Base-by-base conservation (phyloP, 2,888 invertebrate species). In the Cremastinae sp. region DNA sequence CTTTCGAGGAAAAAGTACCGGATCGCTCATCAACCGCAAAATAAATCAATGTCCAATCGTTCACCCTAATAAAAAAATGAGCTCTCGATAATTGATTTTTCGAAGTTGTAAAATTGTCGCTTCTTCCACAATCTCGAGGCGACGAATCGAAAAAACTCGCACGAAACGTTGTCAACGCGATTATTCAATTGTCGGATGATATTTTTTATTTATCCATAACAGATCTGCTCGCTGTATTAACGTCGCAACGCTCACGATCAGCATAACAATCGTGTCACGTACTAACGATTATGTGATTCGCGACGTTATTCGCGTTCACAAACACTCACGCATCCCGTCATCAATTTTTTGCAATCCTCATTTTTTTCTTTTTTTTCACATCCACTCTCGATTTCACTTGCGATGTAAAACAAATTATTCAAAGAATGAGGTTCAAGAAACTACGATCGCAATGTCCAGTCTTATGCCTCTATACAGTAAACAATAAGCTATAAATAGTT, bases 201-300 rank as follows among this genome's bases (percentile, higher is more conserved):
- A 59, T 47, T 58, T 64, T 64, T 53, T 43, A 64, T 74, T 69
- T 64, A 51, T 59, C 51, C 69, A 69, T 58, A 69, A 69, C 37
- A 20, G 68, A 74, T 68, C 45, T 55, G 74, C 20, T 28, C 47
- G 37, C 22, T 58, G 41, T 62, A 5, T 74, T 61, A 55, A 20
- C 18, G 56, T 72, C 41, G 58, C 41, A 56, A 66, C 65, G 41
- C 45, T 37, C 47, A 62, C 71, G 47, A 55, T 62, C 12, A 45
- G 64, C 41, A 72, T 43, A 58, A 65, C 64, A 53, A 72, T 66
- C 12, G 59, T 53, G 35, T 70, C 45, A 37, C 49, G 35, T 20
- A 68, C 62, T 43, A 69, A 68, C 35, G 39, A 39, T 28, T 9
- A 8, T 14, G 22, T 22, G 37, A 47, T 41, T 68, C 12, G 9